These are phyloP conservation scores for Paracyclopina nana DNA, from an alignment of 1,140 invertebrate species.

Conservation along the genomic window DNA sequence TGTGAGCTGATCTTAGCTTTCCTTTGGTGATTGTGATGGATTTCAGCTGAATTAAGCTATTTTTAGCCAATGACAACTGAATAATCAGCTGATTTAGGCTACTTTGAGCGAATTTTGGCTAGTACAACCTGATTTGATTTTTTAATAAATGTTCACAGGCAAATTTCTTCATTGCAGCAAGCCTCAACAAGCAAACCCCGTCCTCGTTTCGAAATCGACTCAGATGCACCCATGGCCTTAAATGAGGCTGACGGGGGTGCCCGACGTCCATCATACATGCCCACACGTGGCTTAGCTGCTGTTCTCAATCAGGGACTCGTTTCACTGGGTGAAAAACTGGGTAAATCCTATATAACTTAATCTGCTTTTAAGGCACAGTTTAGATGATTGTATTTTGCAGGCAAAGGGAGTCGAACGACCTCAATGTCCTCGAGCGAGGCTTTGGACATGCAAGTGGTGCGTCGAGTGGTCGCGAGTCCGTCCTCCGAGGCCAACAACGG, in stretches of 20 bases:
- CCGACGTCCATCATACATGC: not conserved
- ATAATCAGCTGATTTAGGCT: not conserved
- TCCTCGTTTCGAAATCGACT: not conserved
- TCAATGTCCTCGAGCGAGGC: not conserved
- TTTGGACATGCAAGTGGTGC: not conserved
- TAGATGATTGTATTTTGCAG: not conserved
- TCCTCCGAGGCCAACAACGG: constrained; percentile 6
- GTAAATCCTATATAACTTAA: not conserved
- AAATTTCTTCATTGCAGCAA: not conserved
- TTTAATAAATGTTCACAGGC: not conserved
- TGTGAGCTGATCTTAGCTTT: no score
- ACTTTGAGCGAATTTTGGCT: not conserved
- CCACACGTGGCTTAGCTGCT: constrained; percentile 1
- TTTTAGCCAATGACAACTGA: no score
- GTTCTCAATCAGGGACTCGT: constrained; percentile 10
- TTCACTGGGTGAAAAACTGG: constrained; percentile 9
- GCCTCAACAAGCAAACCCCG: not conserved
- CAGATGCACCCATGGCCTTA: not conserved
- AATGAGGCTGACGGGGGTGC: not conserved
- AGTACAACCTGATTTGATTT: not conserved
- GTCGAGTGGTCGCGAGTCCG: not conserved
- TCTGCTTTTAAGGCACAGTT: not conserved
- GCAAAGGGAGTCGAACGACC: not conserved
- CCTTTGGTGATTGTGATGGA: no score
- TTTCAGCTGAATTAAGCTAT: no score